Evolutionary conservation across 2,113 vertebrate species (phyloP), one percentile per base, ranked within the genome.

Genomic region (Ochotona princeps): DNA sequence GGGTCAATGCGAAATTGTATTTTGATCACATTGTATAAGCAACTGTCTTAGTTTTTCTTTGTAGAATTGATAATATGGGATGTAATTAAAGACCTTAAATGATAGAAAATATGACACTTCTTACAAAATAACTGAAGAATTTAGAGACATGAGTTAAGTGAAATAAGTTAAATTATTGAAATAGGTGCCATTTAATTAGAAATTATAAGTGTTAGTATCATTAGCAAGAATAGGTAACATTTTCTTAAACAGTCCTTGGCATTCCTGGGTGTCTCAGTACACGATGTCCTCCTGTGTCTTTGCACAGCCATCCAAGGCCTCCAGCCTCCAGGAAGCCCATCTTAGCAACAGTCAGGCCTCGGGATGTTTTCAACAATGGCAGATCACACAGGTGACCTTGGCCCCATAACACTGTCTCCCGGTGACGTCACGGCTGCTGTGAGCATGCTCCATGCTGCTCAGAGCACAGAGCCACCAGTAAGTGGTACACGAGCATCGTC

Each of bases 111-210:
- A 17, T 82, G 80, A 74, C 2, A 65, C 17, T 87, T 91, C 20
- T 85, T 84, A 67, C 63, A 38, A 95, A 85, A 79, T 75, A 90
- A 87, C n/a, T 85, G 18, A 83, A 60, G 73, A 83, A 84, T 96
- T 94, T 15, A 44, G 80, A 92, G 51, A 70, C 9, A 61, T 35
- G 51, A 80, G n/a, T 92, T 92, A 57, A 57, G 54, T 57, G 54
- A 14, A 57, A 61, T 35, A 44, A 76, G 26, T 92, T 92, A 91
- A 94, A 87, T 86, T 90, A 38, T 96, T 80, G 84, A 89, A 94
- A 69, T 51, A 57, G 76, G 82, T 94, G 61, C 2, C 18, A 89
- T 92, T 93, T 90, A 61, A 73, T 91, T 90, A 79, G 26, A 69
- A 93, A 79, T 66, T 79, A 12, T 73, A 65, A 85, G n/a, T 75